Base-by-base conservation (phyloP, 92 coral and sea anemone genomes). In the Blastomussa wellsi region DNA sequence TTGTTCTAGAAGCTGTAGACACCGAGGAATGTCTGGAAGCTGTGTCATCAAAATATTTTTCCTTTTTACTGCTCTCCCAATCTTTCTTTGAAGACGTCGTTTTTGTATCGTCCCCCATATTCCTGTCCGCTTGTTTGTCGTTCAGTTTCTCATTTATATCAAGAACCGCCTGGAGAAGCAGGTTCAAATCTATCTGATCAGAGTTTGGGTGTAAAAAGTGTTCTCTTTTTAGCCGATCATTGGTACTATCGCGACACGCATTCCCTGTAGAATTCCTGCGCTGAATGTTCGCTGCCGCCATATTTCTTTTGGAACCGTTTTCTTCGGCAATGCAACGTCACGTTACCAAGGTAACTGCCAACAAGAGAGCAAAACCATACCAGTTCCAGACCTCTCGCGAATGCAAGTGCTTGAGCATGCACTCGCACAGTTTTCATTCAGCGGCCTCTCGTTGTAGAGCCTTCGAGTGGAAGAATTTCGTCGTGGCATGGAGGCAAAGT, bases 401-500 rank as follows among this genome's bases (percentile, higher is more conserved):
- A 11, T n/a, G 9, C 0, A 11, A 65, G 14, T 11, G 29, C n/a
- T 16, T 69, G 88, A 38, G 92, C 87, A 88, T 74, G 88, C 92
- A 81, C 80, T 85, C 37, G 28, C 37, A 37, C 65, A 77, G 42
- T 73, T 73, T 44, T 33, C 7, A 52, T 64, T 37, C 92, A 89
- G 94, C 88, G 92, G 94, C 39, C 15, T 57, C 75, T 65, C 82
- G 44, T 39, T 35, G 76, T 41, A 89, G 81, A 88, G 90, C 74
- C 84, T 69, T 81, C 88, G 81, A 89, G 93, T 92, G 88, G 91
- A 92, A 94, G 98, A 92, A 88, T 92, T 92, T 87, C 95, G 89
- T 94, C 95, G 98, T 94, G 98, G 98, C 95, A 94, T 94, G 98
- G 98, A 94, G 92, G 95, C 93, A 92, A 92, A 92, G 92, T 92